Conservation (phyloP, 2,113 vertebrate species). For the Toxotes jaculatrix region DNA sequence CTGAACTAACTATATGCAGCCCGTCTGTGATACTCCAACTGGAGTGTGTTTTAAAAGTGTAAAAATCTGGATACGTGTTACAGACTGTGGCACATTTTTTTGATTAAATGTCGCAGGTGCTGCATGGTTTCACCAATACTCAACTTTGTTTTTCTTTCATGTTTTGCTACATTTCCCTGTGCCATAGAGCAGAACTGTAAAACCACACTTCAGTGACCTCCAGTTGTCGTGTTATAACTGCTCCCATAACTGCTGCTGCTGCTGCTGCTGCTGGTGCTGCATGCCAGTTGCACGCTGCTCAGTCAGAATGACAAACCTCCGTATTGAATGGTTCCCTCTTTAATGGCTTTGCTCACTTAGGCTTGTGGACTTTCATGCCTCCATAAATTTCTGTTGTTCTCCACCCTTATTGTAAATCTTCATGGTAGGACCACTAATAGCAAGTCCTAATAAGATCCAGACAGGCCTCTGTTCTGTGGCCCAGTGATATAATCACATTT, state of each 20-base stretch:
- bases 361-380: conserved; percentile 63
- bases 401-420: conserved; percentile 78
- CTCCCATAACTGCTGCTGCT: conserved; percentile 29
- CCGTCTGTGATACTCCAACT: neutral
- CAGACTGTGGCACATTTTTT: neutral
- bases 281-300: conserved; percentile 41
- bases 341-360: conserved; percentile 77
- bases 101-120: neutral
- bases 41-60: neutral
- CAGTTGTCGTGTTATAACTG: conserved; percentile 26
- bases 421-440: conserved; percentile 75
- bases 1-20: neutral
- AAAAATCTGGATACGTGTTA: neutral
- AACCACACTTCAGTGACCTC: conserved; percentile 45
- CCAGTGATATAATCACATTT: conserved; percentile 80
- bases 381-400: conserved; percentile 77
- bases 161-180: conserved; percentile 13
- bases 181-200: conserved; percentile 28
- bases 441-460: conserved; percentile 78
- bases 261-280: conserved; percentile 26
- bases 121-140: neutral
- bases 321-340: conserved; percentile 76
- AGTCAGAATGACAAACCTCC: conserved; percentile 68
- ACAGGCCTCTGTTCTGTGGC: conserved; percentile 76
- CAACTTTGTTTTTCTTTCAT: neutral